Percentiles rank a stretch among this genome's conserved stretches.
Evolutionary conservation across 1,140 invertebrate genomes (phyloP).

Genomic region (Lepidotrigona ventralis): DNA sequence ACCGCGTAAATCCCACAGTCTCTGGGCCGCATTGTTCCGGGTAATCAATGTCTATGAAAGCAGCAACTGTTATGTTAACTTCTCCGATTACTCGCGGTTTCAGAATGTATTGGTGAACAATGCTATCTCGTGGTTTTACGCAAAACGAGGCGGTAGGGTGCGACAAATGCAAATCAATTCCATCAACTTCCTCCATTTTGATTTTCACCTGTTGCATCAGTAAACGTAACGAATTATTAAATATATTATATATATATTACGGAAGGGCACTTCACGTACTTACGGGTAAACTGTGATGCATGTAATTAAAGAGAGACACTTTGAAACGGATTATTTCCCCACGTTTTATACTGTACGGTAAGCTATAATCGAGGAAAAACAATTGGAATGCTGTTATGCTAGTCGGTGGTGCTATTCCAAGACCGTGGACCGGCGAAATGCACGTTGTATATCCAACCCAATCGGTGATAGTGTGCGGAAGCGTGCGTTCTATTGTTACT

Average conservation of each 20-base stretch:
- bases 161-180: conserved; percentile 75
- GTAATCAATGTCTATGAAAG: conserved; percentile 79
- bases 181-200: conserved; percentile 77
- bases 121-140: conserved; percentile 75
- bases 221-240: background rate
- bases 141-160: conserved; percentile 72
- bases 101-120: conserved; percentile 80
- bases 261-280: conserved; percentile 38
- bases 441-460: conserved; percentile 88
- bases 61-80: conserved; percentile 83
- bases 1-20: conserved; percentile 77
- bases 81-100: conserved; percentile 80
- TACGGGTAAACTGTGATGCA: conserved; percentile 83
- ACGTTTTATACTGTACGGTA: conserved; percentile 87
- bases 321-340: conserved; percentile 86
- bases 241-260: background rate
- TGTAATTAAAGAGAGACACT: conserved; percentile 87
- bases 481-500: conserved; percentile 76
- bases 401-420: conserved; percentile 82
- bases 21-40: conserved; percentile 79
- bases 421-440: conserved; percentile 82
- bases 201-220: conserved; percentile 78
- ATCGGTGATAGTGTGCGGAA: conserved; percentile 88
- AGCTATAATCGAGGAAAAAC: conserved; percentile 86
- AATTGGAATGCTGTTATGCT: conserved; percentile 85